Conservation (phyloP, 2,888 invertebrate genomes). For the Gibbula magus region DNA sequence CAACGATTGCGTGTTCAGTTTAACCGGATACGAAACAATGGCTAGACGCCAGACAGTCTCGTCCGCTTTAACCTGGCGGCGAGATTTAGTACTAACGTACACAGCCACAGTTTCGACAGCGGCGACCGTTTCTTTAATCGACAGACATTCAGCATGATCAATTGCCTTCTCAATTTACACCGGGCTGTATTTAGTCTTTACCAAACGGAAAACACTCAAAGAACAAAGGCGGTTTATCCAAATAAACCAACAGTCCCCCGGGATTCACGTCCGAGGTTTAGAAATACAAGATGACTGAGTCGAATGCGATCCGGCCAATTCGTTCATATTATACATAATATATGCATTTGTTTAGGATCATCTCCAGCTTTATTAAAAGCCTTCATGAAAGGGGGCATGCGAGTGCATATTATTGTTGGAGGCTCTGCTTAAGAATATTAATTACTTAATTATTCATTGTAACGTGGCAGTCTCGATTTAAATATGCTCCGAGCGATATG, state of each 20-base stretch:
- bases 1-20: neutral
- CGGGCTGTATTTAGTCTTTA: neutral
- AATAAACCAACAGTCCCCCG: neutral
- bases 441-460: no score
- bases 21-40: slow-evolving; percentile 3
- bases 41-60: neutral
- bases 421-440: no score
- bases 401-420: no score
- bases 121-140: neutral
- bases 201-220: neutral
- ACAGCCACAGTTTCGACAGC: neutral
- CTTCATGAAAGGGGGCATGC: no score
- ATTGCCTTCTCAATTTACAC: neutral
- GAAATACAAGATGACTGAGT: neutral
- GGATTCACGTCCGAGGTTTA: neutral
- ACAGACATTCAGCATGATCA: neutral
- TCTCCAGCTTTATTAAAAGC: no score
- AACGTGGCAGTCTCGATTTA: no score
- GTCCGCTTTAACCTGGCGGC: neutral
- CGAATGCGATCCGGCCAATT: neutral
- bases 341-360: neutral
- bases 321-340: neutral
- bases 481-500: no score
- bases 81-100: neutral
- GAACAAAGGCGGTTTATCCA: neutral